A percentile compares a stretch with the other conserved stretches of the same genome.
These are phyloP conservation scores for Melinaea marsaeus DNA, from an alignment of 2,888 invertebrate genomes.

Conservation along the genomic window DNA sequence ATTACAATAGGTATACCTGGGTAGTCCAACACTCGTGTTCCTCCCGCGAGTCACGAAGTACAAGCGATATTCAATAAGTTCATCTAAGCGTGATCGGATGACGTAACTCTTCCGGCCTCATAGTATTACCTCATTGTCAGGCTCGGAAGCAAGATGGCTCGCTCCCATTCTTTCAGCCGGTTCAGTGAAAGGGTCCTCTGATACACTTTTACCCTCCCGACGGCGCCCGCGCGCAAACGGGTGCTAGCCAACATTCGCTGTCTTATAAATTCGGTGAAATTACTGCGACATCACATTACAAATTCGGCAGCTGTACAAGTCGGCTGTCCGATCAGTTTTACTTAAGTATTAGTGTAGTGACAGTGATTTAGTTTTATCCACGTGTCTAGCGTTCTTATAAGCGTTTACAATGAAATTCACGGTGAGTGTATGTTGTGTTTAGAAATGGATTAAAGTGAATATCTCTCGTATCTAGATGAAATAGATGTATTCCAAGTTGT, in stretches of 20 bases:
- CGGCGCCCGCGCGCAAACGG: conserved; percentile 45
- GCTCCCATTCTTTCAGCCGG: conserved; percentile 73
- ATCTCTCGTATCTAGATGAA: not conserved
- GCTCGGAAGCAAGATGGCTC: conserved; percentile 65
- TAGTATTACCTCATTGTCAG: conserved; percentile 67
- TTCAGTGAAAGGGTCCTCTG: conserved; percentile 75
- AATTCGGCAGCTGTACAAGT: conserved; percentile 72
- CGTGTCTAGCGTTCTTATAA: conserved; percentile 60
- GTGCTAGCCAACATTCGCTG: conserved; percentile 55
- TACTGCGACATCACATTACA: conserved; percentile 70
- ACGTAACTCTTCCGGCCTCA: conserved; percentile 67
- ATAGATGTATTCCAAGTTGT: not conserved
- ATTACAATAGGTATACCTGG: too few relatives aligned
- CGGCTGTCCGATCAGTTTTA: conserved; percentile 61
- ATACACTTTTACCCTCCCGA: conserved; percentile 73
- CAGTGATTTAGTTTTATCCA: conserved; percentile 69
- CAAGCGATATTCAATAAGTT: conserved; percentile 46
- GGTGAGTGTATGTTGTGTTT: conserved; percentile 64
- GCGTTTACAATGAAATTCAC: conserved; percentile 73
- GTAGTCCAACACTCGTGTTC: conserved; percentile 27
- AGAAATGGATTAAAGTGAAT: not conserved
- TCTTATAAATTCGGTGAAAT: conserved; percentile 77
- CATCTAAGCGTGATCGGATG: conserved; percentile 61
- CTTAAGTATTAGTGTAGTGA: conserved; percentile 53
- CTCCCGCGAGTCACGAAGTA: conserved; percentile 42